Conservation (phyloP, 2,888 invertebrate species). For the Tetranychus truncatus region DNA sequence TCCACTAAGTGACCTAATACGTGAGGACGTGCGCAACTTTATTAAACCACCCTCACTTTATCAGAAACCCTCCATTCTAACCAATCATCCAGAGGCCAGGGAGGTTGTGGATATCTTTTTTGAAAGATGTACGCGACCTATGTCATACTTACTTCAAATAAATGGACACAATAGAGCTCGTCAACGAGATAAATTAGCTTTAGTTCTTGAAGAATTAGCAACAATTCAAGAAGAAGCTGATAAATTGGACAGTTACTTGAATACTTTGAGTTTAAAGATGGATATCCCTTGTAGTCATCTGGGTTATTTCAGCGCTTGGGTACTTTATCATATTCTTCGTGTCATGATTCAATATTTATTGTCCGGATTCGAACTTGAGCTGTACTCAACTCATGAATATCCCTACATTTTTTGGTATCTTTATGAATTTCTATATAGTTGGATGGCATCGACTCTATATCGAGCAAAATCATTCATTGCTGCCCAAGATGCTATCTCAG, state of each 20-base stretch:
- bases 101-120: slow-evolving; percentile 76
- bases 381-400: slow-evolving; percentile 89
- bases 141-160: slow-evolving; percentile 51
- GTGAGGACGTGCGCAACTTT: slow-evolving; percentile 57
- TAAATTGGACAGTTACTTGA: slow-evolving; percentile 64
- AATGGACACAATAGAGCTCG: slow-evolving; percentile 78
- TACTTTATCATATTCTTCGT: slow-evolving; percentile 73
- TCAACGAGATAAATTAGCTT: slow-evolving; percentile 77
- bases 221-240: slow-evolving; percentile 85
- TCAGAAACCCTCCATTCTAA: slow-evolving; percentile 20
- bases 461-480: slow-evolving; percentile 47
- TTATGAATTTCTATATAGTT: slow-evolving; percentile 81
- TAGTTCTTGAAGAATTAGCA: slow-evolving; percentile 73
- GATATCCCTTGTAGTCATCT: slow-evolving; percentile 51
- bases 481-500: slow-evolving; percentile 49
- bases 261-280: slow-evolving; percentile 47
- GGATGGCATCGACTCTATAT: slow-evolving; percentile 72
- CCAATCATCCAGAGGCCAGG: slow-evolving; percentile 49
- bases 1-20: slow-evolving; percentile 55
- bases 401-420: slow-evolving; percentile 89
- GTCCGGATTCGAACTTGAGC: slow-evolving; percentile 80
- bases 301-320: slow-evolving; percentile 72
- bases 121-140: slow-evolving; percentile 63
- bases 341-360: slow-evolving; percentile 84
- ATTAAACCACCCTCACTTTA: slow-evolving; percentile 56